Percentiles rank a stretch among this genome's conserved stretches.
Conservation (phyloP, 1,140 invertebrate species). For the Caenorhabditis briggsae region DNA sequence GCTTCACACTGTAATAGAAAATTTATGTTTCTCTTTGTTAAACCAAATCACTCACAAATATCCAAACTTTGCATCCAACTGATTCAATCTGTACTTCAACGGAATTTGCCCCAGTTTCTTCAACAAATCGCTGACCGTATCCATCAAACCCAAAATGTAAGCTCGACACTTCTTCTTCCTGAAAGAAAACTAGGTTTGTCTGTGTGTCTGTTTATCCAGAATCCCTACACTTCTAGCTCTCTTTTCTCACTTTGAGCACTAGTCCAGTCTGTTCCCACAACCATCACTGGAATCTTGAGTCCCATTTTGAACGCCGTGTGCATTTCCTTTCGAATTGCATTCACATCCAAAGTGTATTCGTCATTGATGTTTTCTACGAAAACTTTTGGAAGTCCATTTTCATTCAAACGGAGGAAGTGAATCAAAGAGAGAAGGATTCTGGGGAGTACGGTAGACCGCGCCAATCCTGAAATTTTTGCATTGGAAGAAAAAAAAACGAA, state of each 20-base stretch:
- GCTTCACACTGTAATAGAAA: too few relatives aligned
- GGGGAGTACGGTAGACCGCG: neutral
- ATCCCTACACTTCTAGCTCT: too few relatives aligned
- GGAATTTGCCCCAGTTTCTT: neutral
- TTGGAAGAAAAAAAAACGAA: too few relatives aligned
- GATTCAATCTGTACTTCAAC: neutral
- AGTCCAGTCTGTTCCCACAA: neutral
- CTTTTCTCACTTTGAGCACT: neutral
- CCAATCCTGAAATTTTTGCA: neutral
- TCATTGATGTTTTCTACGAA: neutral
- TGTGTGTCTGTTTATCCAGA: too few relatives aligned
- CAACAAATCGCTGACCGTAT: neutral
- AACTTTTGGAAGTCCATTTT: neutral
- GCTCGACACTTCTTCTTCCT: neutral
- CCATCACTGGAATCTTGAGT: neutral
- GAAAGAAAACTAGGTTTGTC: neutral
- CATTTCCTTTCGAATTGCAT: neutral
- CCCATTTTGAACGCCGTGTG: neutral
- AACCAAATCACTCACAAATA: neutral
- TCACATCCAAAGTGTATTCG: neutral
- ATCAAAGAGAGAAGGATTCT: neutral
- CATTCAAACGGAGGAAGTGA: neutral
- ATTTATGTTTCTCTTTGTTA: too few relatives aligned
- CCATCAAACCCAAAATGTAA: neutral
- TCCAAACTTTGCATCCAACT: neutral